A percentile compares a stretch with the other conserved stretches of the same genome.
Conservation (phyloP, 2,113 vertebrate genomes). For the Etheostoma spectabile region DNA sequence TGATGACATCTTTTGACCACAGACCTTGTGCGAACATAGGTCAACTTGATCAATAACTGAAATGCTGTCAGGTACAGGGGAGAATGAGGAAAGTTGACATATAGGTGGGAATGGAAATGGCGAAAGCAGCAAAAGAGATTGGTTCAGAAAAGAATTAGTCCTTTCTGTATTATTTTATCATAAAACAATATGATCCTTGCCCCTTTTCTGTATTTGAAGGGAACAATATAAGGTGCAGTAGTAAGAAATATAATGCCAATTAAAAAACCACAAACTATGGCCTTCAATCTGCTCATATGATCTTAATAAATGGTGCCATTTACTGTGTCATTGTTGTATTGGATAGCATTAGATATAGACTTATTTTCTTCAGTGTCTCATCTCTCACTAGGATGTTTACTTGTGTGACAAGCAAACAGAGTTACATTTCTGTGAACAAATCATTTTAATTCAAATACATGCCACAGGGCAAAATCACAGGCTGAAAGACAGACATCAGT, state of each 20-base stretch:
- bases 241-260: neutral
- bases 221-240: neutral
- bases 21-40: neutral
- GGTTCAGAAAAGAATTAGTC: neutral
- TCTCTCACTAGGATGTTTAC: constrained; percentile 8
- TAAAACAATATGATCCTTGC: neutral
- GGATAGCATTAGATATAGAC: neutral
- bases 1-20: neutral
- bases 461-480: neutral
- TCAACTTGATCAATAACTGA: neutral
- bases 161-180: no score
- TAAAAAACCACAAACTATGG: neutral
- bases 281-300: neutral
- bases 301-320: neutral
- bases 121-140: neutral
- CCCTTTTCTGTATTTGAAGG: neutral
- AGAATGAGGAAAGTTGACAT: neutral
- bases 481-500: neutral
- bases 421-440: neutral
- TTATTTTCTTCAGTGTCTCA: neutral
- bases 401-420: neutral
- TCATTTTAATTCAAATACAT: neutral
- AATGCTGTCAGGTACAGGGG: neutral
- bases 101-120: neutral
- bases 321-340: neutral